Conservation (phyloP, 2,113 vertebrate genomes). For the Eretmochelys imbricata region DNA sequence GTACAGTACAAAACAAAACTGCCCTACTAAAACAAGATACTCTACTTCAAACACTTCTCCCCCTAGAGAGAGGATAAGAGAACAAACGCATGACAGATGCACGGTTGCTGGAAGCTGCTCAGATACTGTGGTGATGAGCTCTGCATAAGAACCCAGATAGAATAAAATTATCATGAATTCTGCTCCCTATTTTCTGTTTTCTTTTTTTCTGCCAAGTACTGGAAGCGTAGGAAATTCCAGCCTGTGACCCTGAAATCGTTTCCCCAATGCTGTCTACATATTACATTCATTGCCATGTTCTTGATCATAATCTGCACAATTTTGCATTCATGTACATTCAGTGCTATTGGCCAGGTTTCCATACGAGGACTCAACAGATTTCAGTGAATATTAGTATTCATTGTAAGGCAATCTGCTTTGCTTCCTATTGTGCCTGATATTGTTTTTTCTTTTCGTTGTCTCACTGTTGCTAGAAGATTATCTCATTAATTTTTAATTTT, state of each 20-base stretch:
- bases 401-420: constrained; percentile 42
- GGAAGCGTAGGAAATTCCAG: neutral
- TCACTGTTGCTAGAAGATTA: neutral
- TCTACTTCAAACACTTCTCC: too few species aligned
- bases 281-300: neutral
- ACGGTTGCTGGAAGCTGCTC: neutral
- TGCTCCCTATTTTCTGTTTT: neutral
- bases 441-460: constrained; percentile 6
- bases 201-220: neutral
- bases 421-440: constrained; percentile 23
- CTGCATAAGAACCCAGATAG: neutral
- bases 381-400: constrained; percentile 32
- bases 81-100: neutral
- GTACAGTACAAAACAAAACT: neutral
- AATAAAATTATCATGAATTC: too few species aligned
- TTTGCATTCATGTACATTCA: neutral
- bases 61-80: neutral
- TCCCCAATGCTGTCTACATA: neutral
- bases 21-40: neutral
- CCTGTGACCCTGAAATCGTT: neutral
- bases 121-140: neutral
- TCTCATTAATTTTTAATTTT: constrained; percentile 31
- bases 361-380: neutral
- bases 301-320: neutral
- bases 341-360: neutral